phyloP scores from a whole-genome alignment of 2,113 vertebrate genomes.

The Sapayoa aenigma region DNA sequence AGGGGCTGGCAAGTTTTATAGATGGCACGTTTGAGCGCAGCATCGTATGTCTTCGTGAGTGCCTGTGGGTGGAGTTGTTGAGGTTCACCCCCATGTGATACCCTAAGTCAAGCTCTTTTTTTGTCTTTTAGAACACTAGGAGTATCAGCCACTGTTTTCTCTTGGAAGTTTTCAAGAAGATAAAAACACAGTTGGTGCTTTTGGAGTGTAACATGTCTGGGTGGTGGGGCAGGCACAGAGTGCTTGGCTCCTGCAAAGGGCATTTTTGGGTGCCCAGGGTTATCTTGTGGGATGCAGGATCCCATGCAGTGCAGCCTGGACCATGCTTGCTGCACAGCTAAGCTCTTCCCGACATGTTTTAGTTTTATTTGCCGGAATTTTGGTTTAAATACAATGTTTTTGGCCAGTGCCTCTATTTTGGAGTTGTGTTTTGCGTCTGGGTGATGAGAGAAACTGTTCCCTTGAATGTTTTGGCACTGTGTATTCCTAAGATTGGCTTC shows the following conservation, averaged over 20 bases:
- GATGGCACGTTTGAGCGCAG: fast-evolving
- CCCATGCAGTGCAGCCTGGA: neutral
- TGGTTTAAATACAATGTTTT: fast-evolving
- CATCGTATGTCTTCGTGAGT: fast-evolving
- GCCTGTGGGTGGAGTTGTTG: neutral
- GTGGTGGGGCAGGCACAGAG: neutral
- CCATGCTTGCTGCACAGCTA: fast-evolving
- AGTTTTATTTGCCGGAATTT: neutral
- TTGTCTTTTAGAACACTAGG: neutral
- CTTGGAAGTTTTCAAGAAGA: neutral
- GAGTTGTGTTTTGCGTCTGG: neutral
- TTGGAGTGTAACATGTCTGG: too few relatives aligned
- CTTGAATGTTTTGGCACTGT: neutral
- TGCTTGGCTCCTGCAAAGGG: neutral
- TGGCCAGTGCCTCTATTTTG: fast-evolving
- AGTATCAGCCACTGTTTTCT: neutral
- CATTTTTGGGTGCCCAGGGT: neutral
- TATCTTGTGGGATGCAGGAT: neutral
- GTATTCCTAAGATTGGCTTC: neutral
- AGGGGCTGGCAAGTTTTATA: neutral
- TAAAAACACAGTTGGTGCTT: neutral
- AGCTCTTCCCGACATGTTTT: neutral
- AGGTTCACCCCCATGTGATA: neutral
- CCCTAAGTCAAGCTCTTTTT: neutral
- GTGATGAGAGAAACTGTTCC: neutral